Evolutionary conservation across 2,888 invertebrate species (phyloP), one percentile per base, ranked within the genome.

Genomic region (Chymomyza fuscimana): DNA sequence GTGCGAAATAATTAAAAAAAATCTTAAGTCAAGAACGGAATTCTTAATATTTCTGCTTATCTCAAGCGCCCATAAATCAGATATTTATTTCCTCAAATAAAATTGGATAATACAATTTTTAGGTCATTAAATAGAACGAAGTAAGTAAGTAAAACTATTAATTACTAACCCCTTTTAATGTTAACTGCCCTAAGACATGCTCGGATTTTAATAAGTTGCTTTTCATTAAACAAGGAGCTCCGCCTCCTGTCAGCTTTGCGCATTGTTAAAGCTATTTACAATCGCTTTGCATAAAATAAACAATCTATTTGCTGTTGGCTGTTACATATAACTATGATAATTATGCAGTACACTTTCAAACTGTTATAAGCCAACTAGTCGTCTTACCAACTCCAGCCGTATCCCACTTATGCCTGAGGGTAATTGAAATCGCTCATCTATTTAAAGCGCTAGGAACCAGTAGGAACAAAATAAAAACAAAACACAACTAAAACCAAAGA

Each of bases 361-460:
- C 32, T 32, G 32, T 32, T 32, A 5, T 32, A 32, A 32, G 32
- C 32, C 7, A 32, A 32, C 40, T 12, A 46, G 40, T 12, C 12
- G 40, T 46, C 40, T 46, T 46, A 46, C 10, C 40, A 46, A 46
- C 12, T 46, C 40, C 40, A 46, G 40, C 12, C 40, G 40, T 46
- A 46, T 32, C 9, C 32, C 32, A 32, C 32, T 32, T 32, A 32
- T 54, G 54, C 54, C 54, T 54, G 4, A 54, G 54, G 54, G 82
- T 82, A 82, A 85, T 85, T 85, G 85, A 83, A 85, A 82, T 75
- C 82, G 74, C 76, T 63, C 73, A 73, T 72, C 67, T 66, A 65
- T 63, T 64, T 65, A 63, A 69, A 50, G 60, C 61, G 63, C 16
- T 64, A 69, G 32, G 32, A 59, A 32, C 15, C 19, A 15, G 32